Evolutionary conservation across 2,888 invertebrate genomes (phyloP), one percentile per base, ranked within the genome.

Genomic region (Drymonia ruficornis): DNA sequence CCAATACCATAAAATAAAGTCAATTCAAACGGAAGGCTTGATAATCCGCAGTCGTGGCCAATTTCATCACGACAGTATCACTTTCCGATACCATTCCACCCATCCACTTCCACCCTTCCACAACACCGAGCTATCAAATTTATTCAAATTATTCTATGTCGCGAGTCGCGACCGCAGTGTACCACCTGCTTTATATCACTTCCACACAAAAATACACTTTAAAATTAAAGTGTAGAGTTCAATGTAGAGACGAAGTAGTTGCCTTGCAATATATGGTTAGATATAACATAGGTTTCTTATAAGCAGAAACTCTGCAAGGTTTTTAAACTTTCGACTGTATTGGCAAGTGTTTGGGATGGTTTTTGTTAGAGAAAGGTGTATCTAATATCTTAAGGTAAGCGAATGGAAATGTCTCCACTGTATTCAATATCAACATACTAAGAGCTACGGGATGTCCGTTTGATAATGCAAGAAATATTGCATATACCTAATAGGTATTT

Each of bases 101-200:
- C 84, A 78, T 79, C 82, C 80, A 76, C 80, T 69, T 66, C 59
- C 76, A 75, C 82, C 86, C 84, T 78, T 79, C 82, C 80, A 76
- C 80, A 61, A 72, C 46, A 60, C 70, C 74, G 59, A 52, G 68
- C 61, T 74, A 88, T 91, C 87, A 88, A 93, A 91, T 91, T 84
- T 91, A 91, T 93, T 92, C 91, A 93, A 92, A 93, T 89, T 91
- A 89, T 78, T 66, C 77, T 81, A 67, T 89, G 87, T 89, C 86
- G 81, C 84, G 82, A 76, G 87, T 89, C 86, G 81, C 84, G 82
- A 76, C 86, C 82, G 69, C 80, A 76, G 57, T 76, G 81, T 84
- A 80, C 71, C 86, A 88, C 86, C 85, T 89, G 87, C 78, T 81
- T 83, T 83, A 70, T 54, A 65, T 38, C 19, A 13, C 13, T 7